These are phyloP conservation scores for Peribatodes rhomboidaria DNA, from an alignment of 2,888 invertebrate species.

Conservation along the genomic window DNA sequence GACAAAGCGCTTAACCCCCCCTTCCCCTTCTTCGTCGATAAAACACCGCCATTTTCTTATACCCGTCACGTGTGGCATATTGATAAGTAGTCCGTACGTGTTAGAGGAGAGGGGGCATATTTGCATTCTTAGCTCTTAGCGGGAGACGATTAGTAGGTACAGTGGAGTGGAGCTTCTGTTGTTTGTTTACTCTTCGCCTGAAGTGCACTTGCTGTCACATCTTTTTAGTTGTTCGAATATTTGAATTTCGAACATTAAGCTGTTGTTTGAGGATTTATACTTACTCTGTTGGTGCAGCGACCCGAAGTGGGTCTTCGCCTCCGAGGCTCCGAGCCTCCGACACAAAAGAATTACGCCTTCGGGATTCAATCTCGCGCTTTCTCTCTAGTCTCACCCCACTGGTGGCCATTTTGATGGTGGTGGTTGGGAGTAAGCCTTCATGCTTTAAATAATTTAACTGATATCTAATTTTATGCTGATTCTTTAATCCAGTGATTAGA, in stretches of 20 bases:
- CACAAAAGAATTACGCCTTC: no score
- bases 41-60: constrained; percentile 60
- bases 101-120: constrained; percentile 56
- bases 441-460: no score
- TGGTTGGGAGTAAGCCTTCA: no score
- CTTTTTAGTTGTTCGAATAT: background rate
- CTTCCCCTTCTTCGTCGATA: constrained; percentile 40
- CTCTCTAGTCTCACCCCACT: no score
- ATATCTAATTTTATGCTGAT: no score
- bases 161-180: constrained; percentile 32
- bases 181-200: constrained; percentile 30
- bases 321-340: no score
- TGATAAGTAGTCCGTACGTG: constrained; percentile 78
- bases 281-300: no score
- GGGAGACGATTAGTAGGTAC: constrained; percentile 53
- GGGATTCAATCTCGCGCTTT: no score
- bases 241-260: background rate
- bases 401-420: no score
- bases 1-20: constrained; percentile 36
- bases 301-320: no score
- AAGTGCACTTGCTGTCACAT: background rate
- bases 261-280: no score
- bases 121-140: constrained; percentile 65
- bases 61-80: constrained; percentile 69
- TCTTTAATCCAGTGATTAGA: no score